Evolutionary conservation across 2,797 vertebrate genomes (phyloP).

Genomic region (Thripadectes ignobilis): DNA sequence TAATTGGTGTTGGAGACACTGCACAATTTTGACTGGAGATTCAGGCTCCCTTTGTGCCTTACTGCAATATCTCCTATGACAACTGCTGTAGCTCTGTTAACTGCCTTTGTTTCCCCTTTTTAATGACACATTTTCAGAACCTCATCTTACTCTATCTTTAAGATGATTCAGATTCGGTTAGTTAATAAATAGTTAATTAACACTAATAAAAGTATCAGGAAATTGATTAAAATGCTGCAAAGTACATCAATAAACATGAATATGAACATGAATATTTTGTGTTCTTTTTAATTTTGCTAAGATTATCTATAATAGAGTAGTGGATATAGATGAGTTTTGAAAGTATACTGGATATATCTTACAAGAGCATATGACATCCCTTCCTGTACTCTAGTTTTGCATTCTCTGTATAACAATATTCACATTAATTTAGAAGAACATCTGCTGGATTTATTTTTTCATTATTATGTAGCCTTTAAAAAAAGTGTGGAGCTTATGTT

Average conservation of each 20-base stretch:
- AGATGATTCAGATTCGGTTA: neutral
- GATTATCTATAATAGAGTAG: neutral
- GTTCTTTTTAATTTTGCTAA: neutral
- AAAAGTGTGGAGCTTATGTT: neutral
- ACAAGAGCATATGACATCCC: rapidly evolving
- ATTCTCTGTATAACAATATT: neutral
- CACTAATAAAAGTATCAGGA: neutral
- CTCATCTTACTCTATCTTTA: neutral
- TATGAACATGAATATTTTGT: neutral
- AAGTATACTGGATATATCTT: neutral
- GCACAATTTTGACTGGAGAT: neutral
- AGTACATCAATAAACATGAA: neutral
- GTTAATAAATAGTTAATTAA: neutral
- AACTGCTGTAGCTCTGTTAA: neutral
- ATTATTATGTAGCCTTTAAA: neutral
- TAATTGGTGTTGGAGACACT: neutral
- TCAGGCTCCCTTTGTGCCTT: neutral
- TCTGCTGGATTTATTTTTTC: neutral
- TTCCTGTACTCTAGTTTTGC: neutral
- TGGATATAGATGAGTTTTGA: neutral
- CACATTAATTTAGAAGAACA: neutral
- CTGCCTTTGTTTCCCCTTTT: neutral
- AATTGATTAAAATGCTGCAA: neutral
- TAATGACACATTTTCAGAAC: neutral
- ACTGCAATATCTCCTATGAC: neutral